Evolutionary conservation across 2,888 invertebrate genomes (phyloP).

Genomic region (Psylliodes chrysocephalus): DNA sequence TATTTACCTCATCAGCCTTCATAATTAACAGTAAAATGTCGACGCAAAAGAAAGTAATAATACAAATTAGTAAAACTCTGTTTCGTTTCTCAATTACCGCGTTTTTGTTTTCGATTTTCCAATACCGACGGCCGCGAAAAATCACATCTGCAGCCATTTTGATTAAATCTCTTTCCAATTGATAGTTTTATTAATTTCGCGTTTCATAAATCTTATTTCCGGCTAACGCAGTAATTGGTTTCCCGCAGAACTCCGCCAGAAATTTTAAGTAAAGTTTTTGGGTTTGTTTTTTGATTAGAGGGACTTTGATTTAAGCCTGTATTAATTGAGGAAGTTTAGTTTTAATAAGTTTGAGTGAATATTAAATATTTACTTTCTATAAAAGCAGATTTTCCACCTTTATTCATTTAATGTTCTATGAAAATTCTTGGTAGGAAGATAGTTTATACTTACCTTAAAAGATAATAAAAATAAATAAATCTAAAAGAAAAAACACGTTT

Average conservation of each 20-base stretch:
- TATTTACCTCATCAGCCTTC: no score
- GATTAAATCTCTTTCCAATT: slow-evolving; percentile 8
- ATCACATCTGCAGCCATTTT: slow-evolving; percentile 11
- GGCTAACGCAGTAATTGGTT: background rate
- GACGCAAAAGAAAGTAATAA: background rate
- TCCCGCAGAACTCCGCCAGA: background rate
- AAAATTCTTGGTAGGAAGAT: no score
- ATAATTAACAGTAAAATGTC: background rate
- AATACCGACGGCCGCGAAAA: slow-evolving; percentile 1
- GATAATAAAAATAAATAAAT: no score
- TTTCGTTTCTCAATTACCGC: background rate
- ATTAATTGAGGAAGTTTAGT: no score
- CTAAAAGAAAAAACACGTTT: no score
- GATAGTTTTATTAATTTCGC: slow-evolving; percentile 8
- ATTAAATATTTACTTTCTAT: no score
- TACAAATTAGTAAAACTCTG: background rate
- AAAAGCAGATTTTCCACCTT: no score
- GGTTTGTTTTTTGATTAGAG: background rate
- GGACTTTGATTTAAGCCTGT: no score
- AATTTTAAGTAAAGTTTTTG: background rate
- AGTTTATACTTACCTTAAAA: no score
- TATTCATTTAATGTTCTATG: no score
- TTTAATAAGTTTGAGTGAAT: no score
- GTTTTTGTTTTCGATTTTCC: no score
- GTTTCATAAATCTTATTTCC: slow-evolving; percentile 14